Evolutionary conservation across 2,797 vertebrate species (phyloP).

Genomic region (Tauraco hartlaubi): DNA sequence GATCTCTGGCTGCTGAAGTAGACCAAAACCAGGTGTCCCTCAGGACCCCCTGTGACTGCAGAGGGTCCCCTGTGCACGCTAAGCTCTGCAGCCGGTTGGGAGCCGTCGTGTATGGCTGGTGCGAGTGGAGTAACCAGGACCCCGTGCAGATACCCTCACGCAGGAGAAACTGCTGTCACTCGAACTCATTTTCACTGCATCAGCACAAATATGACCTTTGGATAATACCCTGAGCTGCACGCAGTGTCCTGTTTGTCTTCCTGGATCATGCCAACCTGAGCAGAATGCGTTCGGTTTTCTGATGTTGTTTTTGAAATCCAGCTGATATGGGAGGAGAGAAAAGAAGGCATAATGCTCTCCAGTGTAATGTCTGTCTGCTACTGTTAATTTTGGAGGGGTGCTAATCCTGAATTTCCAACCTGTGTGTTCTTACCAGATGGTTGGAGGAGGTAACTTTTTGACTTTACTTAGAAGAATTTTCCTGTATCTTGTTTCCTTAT

Average conservation of each 20-base stretch:
- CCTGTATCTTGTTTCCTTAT: background rate
- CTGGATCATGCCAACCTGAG: background rate
- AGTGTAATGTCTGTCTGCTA: background rate
- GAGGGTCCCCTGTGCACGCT: background rate
- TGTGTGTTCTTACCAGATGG: slow-evolving; percentile 26
- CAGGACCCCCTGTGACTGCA: background rate
- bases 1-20: background rate
- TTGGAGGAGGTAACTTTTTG: background rate
- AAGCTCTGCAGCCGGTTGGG: background rate
- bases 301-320: slow-evolving; percentile 7
- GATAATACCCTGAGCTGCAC: accelerated
- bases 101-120: background rate
- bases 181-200: background rate
- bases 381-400: slow-evolving; percentile 30
- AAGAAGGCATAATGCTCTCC: background rate
- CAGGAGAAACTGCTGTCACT: background rate
- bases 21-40: background rate
- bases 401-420: slow-evolving; percentile 33
- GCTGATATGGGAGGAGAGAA: background rate
- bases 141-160: background rate
- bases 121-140: background rate
- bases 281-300: background rate
- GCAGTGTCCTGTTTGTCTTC: background rate
- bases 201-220: slow-evolving; percentile 31
- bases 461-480: background rate